Percentiles rank a stretch among this genome's conserved stretches.
phyloP scores from a whole-genome alignment of 2,888 invertebrate species.

The Helleia helle region DNA sequence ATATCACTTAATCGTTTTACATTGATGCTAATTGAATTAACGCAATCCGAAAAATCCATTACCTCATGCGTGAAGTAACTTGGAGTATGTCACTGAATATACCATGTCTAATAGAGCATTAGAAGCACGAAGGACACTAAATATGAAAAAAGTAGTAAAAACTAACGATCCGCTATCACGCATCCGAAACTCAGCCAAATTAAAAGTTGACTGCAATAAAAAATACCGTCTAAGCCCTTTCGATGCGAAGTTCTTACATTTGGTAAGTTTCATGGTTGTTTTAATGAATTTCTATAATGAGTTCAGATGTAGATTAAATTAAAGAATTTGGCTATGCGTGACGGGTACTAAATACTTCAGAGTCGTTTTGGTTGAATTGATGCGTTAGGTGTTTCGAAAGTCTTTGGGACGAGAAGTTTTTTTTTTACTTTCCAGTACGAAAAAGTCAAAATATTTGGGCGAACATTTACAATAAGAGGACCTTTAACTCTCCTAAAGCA shows the following conservation, averaged over 20 bases:
- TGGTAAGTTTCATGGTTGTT: slow-evolving; percentile 18
- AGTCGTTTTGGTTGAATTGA: too few relatives aligned
- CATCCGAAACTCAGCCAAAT: slow-evolving; percentile 65
- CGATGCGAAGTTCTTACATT: slow-evolving; percentile 27
- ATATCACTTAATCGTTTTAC: too few relatives aligned
- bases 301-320: slow-evolving; percentile 11
- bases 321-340: slow-evolving; percentile 3
- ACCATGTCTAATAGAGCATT: slow-evolving; percentile 52
- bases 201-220: slow-evolving; percentile 70
- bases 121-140: slow-evolving; percentile 57
- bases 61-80: too few relatives aligned
- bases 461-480: too few relatives aligned
- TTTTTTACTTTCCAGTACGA: too few relatives aligned
- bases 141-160: slow-evolving; percentile 53
- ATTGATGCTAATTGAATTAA: too few relatives aligned
- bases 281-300: slow-evolving; percentile 18
- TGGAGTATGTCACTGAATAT: slow-evolving; percentile 36
- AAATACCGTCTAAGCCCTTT: slow-evolving; percentile 50
- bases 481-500: too few relatives aligned
- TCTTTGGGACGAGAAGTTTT: too few relatives aligned
- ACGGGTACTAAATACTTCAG: too few relatives aligned
- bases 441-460: too few relatives aligned
- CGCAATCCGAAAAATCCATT: too few relatives aligned
- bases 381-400: too few relatives aligned
- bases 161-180: slow-evolving; percentile 64